These are phyloP conservation scores for Proteles cristata DNA, from an alignment of 2,113 vertebrate species.

Conservation along the genomic window DNA sequence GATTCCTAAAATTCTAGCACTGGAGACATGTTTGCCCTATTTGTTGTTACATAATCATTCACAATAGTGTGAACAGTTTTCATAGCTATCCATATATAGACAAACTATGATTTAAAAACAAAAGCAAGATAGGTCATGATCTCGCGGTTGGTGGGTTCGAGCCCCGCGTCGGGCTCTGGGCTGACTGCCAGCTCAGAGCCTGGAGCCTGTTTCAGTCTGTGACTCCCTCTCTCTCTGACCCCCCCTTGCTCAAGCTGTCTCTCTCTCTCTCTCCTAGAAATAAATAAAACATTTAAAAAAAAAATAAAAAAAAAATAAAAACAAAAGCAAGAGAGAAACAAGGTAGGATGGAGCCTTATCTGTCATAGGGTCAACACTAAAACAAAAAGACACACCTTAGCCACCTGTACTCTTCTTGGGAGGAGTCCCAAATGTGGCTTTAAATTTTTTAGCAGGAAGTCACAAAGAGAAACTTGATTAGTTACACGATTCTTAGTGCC, in stretches of 20 bases:
- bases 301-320: slow-evolving; percentile 27
- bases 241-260: too few species aligned
- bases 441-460: not conserved
- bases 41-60: slow-evolving; percentile 38
- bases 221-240: too few species aligned
- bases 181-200: too few species aligned
- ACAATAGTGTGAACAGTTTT: slow-evolving; percentile 13
- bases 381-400: not conserved
- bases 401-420: fast-evolving
- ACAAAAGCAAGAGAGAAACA: not conserved
- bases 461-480: not conserved
- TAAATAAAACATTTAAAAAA: too few species aligned
- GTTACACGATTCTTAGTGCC: not conserved
- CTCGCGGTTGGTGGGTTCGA: too few species aligned
- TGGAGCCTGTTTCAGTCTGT: too few species aligned
- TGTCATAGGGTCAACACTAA: not conserved
- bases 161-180: too few species aligned
- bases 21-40: not conserved
- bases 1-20: not conserved
- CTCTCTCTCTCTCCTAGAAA: too few species aligned
- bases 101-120: not conserved
- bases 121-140: too few species aligned
- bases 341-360: not conserved
- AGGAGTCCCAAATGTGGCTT: not conserved
- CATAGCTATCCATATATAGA: not conserved